Evolutionary conservation across 1,140 invertebrate genomes (phyloP).

Genomic region (Heliconius nattereri): DNA sequence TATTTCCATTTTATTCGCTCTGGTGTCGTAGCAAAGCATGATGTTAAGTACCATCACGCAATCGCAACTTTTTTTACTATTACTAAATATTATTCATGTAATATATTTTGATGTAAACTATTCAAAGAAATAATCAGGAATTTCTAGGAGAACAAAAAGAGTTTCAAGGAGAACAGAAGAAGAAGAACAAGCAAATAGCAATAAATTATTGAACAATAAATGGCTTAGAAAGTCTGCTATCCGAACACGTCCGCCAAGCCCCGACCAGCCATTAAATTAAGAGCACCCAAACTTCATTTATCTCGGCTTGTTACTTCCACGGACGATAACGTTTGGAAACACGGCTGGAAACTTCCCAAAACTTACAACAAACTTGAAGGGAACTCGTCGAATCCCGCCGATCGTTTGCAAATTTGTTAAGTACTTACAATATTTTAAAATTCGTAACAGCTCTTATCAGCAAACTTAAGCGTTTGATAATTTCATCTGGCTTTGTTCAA

Average conservation of each 20-base stretch:
- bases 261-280: slow-evolving; percentile 75
- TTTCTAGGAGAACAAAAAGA: no score
- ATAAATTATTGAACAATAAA: slow-evolving; percentile 34
- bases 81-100: no score
- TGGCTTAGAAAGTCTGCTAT: slow-evolving; percentile 36
- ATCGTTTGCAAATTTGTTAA: slow-evolving; percentile 76
- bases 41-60: no score
- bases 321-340: slow-evolving; percentile 74
- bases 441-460: slow-evolving; percentile 62
- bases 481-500: slow-evolving; percentile 29
- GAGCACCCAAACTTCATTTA: slow-evolving; percentile 78
- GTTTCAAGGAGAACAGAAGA: no score
- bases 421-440: slow-evolving; percentile 73
- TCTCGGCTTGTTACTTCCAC: slow-evolving; percentile 74
- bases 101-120: no score
- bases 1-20: no score
- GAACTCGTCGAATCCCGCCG: slow-evolving; percentile 75
- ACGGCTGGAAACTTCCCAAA: slow-evolving; percentile 63
- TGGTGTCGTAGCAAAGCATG: no score
- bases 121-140: no score
- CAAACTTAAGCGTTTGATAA: slow-evolving; percentile 41
- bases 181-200: no score
- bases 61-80: no score
- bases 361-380: slow-evolving; percentile 65
- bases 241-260: slow-evolving; percentile 70